A percentile compares a stretch with the other conserved stretches of the same genome.
phyloP scores from a whole-genome alignment of 2,113 vertebrate species.

The Aldabrachelys gigantea region DNA sequence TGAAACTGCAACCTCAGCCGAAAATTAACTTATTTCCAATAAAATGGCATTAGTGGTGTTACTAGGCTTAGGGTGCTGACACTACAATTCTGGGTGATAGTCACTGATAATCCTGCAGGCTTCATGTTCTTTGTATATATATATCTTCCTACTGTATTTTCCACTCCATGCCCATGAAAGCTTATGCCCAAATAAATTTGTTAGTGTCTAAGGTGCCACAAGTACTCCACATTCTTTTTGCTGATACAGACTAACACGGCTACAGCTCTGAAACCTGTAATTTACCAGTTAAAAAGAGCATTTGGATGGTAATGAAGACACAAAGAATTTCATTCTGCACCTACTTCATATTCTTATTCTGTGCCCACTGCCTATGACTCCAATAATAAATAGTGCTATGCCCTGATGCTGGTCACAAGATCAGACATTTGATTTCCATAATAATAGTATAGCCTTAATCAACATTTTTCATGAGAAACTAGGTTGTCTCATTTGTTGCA shows the following conservation, averaged over 20 bases:
- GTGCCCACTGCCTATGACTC: background rate
- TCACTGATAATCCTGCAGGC: background rate
- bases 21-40: background rate
- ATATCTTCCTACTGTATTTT: no score
- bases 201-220: no score
- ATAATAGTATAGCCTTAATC: background rate
- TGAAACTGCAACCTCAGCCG: background rate
- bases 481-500: background rate
- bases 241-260: no score
- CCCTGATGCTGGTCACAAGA: background rate
- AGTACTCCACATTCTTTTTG: no score
- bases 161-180: no score
- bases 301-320: background rate
- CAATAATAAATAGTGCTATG: background rate
- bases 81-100: background rate
- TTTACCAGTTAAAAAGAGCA: background rate
- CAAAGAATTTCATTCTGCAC: background rate
- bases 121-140: no score
- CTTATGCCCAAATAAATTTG: no score
- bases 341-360: background rate
- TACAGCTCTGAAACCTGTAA: background rate
- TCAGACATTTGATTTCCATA: fast-evolving
- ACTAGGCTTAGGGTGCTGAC: background rate
- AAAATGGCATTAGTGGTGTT: background rate
- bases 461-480: background rate